phyloP scores from a whole-genome alignment of 2,797 vertebrate species.

The Mycteria americana region DNA sequence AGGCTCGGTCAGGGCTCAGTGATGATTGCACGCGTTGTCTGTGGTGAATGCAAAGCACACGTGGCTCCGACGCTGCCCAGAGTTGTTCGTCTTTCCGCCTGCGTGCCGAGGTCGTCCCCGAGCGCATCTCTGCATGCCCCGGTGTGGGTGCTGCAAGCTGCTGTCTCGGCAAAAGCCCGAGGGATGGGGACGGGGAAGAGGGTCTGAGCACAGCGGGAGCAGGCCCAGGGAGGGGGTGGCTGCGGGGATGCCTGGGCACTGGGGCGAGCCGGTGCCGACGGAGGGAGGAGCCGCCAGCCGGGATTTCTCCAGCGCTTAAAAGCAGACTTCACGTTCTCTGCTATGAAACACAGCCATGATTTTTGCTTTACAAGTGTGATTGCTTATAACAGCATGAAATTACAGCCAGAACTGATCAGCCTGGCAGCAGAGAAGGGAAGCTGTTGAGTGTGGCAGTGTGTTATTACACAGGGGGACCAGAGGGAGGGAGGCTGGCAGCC shows the following conservation, averaged over 20 bases:
- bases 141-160: background rate
- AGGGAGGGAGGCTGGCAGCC: background rate
- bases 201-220: background rate
- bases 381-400: conserved; percentile 36
- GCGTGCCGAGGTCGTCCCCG: accelerated
- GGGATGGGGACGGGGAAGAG: background rate
- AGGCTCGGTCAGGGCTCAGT: background rate
- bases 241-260: accelerated
- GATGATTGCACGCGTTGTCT: accelerated
- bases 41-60: accelerated
- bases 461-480: background rate
- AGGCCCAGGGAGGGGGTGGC: accelerated
- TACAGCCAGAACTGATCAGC: conserved; percentile 20
- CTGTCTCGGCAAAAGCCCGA: background rate
- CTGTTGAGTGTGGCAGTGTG: background rate
- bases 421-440: background rate
- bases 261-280: accelerated
- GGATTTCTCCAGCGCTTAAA: background rate
- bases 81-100: accelerated
- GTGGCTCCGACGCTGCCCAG: accelerated
- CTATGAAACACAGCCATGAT: background rate
- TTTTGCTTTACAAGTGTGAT: conserved; percentile 34
- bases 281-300: background rate
- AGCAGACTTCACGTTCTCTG: background rate
- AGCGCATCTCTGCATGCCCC: accelerated